Evolutionary conservation across 2,888 invertebrate genomes (phyloP), one percentile per base, ranked within the genome.

Genomic region (Caenorhabditis uteleia): DNA sequence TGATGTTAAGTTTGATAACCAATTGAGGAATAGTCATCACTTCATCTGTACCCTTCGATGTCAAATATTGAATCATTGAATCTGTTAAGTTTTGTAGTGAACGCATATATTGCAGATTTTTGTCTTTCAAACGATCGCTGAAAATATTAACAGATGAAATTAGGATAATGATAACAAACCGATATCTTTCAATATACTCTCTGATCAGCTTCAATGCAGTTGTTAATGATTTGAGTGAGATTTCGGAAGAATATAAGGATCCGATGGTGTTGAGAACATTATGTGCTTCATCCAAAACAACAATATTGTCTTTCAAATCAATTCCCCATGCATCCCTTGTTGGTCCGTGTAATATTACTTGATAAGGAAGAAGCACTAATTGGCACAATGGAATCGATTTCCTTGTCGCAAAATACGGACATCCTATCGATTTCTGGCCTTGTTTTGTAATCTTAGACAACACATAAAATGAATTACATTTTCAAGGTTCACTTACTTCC

Each of bases 241-340:
- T 27, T 55, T 77, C 77, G 10, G 64, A 46, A 4, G 74, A 75
- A 55, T 74, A 69, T 18, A 72, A 53, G 23, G 64, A 57, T 25
- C 64, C 90, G 70, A 97, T 88, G 0, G 94, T 91, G 64, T 95
- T 92, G 10, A 95, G 86, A 1, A 98, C 87, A 84, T 97, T 98
- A 79, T 98, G 98, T 0, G 97, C 97, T 85, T 98, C 98, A 83
- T 98, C 98, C 18, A 88, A 84, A 59, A 98, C 90, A 0, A 98
- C 87, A 0, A 98, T 87, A 81, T 91, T 91, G 74, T 89, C 88
- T 21, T 89, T 88, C 21, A 91, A 83, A 51, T 88, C 86, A 55
- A 91, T 88, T 50, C 90, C 89, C 82, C 88, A 89, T 10, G 91
- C 89, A 73, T 88, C 87, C 57, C 93, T 86, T 0, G 92, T 91